Conservation (phyloP, 1,140 invertebrate genomes). For the Drosophila sp. region DNA sequence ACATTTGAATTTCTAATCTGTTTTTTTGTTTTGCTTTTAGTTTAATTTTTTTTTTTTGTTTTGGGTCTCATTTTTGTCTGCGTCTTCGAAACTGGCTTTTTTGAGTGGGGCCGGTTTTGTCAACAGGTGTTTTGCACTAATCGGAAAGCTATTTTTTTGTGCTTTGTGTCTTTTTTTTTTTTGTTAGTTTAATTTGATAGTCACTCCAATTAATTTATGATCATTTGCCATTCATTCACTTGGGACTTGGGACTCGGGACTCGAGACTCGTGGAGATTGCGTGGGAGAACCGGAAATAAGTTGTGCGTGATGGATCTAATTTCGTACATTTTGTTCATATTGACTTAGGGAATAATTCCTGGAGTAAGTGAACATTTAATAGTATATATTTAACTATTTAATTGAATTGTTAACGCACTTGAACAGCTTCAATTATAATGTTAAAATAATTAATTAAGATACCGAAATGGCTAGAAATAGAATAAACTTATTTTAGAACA, state of each 20-base stretch:
- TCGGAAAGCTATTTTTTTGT: slow-evolving; percentile 54
- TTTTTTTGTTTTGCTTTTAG: slow-evolving; percentile 59
- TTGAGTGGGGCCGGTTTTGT: slow-evolving; percentile 64
- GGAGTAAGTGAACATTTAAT: slow-evolving; percentile 1
- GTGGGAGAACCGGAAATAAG: slow-evolving; percentile 49
- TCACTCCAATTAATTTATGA: slow-evolving; percentile 76
- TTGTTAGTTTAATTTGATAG: slow-evolving; percentile 51
- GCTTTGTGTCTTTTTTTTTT: background rate
- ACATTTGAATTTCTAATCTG: slow-evolving; percentile 81
- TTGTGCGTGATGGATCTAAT: slow-evolving; percentile 12
- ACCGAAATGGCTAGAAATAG: no score
- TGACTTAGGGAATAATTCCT: background rate
- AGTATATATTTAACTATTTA: background rate
- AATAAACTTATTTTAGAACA: no score
- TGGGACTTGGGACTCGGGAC: slow-evolving; percentile 7
- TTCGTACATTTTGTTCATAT: slow-evolving; percentile 1
- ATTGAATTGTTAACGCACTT: background rate
- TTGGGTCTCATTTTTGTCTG: slow-evolving; percentile 35
- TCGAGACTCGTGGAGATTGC: slow-evolving; percentile 12
- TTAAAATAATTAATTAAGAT: background rate
- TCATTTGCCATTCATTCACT: slow-evolving; percentile 46
- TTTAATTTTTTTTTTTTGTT: slow-evolving; percentile 19
- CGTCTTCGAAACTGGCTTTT: slow-evolving; percentile 74
- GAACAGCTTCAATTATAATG: background rate
- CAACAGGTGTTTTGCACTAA: slow-evolving; percentile 83